phyloP scores from a whole-genome alignment of 1,140 invertebrate genomes.

The Neodiprion fabricii region DNA sequence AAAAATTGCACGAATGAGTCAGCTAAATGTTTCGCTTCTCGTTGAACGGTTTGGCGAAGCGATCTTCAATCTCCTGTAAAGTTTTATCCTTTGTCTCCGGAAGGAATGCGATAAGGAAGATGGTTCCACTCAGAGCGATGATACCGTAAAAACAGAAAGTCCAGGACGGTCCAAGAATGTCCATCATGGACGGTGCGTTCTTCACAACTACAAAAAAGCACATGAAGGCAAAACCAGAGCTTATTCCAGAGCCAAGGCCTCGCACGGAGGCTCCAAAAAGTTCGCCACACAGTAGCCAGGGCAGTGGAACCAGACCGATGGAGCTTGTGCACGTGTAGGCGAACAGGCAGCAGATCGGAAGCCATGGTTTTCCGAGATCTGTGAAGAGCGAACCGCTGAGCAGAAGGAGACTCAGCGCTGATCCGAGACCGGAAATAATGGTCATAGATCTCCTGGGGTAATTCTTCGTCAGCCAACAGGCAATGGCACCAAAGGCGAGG shows the following conservation, averaged over 20 bases:
- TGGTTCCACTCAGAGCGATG: slow-evolving; percentile 68
- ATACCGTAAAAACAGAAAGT: slow-evolving; percentile 75
- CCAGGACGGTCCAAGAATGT: slow-evolving; percentile 63
- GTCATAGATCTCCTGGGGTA: slow-evolving; percentile 65
- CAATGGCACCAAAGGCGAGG: slow-evolving; percentile 66
- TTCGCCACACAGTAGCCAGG: slow-evolving; percentile 75
- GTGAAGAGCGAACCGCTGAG: slow-evolving; percentile 55
- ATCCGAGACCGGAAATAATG: slow-evolving; percentile 66
- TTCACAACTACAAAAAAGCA: slow-evolving; percentile 77
- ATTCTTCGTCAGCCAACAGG: slow-evolving; percentile 66
- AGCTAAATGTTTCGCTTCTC: too few relatives aligned
- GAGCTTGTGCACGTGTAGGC: slow-evolving; percentile 65
- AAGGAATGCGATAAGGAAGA: slow-evolving; percentile 70
- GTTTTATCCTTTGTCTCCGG: slow-evolving; percentile 83
- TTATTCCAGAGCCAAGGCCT: slow-evolving; percentile 68
- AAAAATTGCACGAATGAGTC: too few relatives aligned
- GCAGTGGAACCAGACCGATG: slow-evolving; percentile 68
- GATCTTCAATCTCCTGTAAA: slow-evolving; percentile 76
- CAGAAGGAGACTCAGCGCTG: slow-evolving; percentile 61
- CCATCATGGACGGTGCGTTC: slow-evolving; percentile 69
- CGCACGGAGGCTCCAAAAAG: slow-evolving; percentile 66
- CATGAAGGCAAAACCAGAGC: slow-evolving; percentile 69
- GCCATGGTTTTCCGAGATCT: slow-evolving; percentile 50
- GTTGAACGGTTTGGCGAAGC: slow-evolving; percentile 43
- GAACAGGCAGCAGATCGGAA: slow-evolving; percentile 63